A percentile compares a stretch with the other conserved stretches of the same genome.
Evolutionary conservation across 2,113 vertebrate genomes (phyloP).

Genomic region (Calyptommatus sinebrachiatus): DNA sequence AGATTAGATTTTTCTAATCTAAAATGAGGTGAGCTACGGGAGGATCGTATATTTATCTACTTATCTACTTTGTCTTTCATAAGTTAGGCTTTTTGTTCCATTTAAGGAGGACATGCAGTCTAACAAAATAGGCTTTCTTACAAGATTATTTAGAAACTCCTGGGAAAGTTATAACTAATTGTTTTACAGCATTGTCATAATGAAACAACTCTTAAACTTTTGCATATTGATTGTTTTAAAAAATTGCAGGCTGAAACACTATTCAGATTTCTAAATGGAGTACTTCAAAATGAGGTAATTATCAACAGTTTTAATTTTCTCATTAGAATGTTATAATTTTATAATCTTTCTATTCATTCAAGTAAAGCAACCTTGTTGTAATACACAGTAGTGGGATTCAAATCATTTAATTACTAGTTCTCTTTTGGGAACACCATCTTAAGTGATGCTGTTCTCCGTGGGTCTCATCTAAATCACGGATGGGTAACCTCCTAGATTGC

Average conservation of each 20-base stretch:
- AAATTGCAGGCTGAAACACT: constrained; percentile 76
- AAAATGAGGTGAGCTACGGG: no score
- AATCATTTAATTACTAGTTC: no score
- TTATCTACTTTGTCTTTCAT: no score
- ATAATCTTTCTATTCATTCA: no score
- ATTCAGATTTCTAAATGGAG: constrained; percentile 74
- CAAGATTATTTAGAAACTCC: neutral
- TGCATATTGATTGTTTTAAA: neutral
- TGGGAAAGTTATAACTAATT: neutral
- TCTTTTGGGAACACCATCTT: no score
- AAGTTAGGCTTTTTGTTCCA: neutral
- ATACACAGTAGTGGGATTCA: no score
- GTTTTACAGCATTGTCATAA: neutral
- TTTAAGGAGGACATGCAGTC: neutral
- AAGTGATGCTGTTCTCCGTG: no score
- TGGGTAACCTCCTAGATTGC: no score
- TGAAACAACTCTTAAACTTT: neutral
- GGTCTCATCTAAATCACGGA: no score
- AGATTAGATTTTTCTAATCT: no score
- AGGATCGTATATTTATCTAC: no score
- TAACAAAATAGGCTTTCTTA: neutral
- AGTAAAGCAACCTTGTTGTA: no score
- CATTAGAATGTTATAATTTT: neutral
- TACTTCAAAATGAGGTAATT: constrained; percentile 33
- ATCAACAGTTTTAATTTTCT: neutral